Evolutionary conservation across 2,113 vertebrate species (phyloP).

Genomic region (Rissa tridactyla): DNA sequence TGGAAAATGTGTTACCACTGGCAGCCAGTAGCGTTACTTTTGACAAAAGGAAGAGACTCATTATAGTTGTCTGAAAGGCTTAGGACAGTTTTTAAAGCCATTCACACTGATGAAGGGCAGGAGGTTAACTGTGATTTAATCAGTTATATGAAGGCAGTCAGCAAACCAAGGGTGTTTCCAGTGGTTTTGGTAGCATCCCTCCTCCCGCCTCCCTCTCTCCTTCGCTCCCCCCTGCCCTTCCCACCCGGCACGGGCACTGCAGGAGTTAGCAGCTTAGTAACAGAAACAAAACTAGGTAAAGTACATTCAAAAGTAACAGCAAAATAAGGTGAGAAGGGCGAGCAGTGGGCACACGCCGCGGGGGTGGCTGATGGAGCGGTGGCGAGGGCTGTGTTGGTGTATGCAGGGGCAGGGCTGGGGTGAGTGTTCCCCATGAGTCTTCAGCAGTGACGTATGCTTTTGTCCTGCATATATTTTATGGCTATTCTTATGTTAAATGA

Average conservation of each 20-base stretch:
- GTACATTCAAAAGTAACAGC: neutral
- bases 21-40: neutral
- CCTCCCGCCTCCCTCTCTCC: neutral
- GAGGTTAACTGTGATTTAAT: neutral
- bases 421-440: no score
- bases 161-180: neutral
- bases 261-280: neutral
- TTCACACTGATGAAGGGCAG: neutral
- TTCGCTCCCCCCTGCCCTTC: no score
- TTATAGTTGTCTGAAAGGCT: neutral
- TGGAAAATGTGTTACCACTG: neutral
- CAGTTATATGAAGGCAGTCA: neutral
- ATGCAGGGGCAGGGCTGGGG: neutral
- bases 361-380: neutral
- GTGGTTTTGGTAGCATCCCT: neutral
- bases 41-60: neutral
- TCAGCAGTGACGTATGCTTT: no score
- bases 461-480: neutral
- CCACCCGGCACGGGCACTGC: accelerated
- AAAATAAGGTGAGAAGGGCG: neutral
- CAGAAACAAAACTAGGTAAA: neutral
- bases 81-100: neutral
- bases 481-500: neutral
- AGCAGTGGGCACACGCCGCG: neutral
- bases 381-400: neutral